Evolutionary conservation across 1,140 invertebrate genomes (phyloP).

Genomic region (Heliconius himera): DNA sequence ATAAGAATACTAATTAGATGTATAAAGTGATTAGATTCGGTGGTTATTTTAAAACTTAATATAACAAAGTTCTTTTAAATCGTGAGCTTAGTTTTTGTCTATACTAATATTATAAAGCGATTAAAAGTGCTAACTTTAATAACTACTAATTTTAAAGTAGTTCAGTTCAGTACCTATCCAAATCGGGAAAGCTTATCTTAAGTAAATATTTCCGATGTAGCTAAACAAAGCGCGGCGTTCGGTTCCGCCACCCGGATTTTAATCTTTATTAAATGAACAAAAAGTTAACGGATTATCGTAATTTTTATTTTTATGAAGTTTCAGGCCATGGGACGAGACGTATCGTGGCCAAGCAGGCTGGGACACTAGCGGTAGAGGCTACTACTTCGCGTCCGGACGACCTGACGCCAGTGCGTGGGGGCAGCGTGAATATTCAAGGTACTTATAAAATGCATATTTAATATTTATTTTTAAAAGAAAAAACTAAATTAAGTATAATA

Average conservation of each 20-base stretch:
- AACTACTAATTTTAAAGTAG: no score
- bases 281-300: no score
- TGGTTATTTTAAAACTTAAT: not conserved
- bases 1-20: constrained; percentile 4
- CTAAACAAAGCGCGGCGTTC: no score
- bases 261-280: no score
- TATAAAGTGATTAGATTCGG: not conserved
- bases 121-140: no score
- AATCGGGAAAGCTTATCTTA: no score
- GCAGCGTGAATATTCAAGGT: constrained; percentile 63
- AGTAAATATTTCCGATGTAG: not conserved
- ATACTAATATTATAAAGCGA: no score
- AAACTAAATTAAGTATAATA: no score
- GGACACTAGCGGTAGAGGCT: constrained; percentile 81
- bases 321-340: constrained; percentile 82
- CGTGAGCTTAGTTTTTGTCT: no score
- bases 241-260: no score
- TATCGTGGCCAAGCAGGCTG: constrained; percentile 78
- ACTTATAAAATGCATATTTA: not conserved
- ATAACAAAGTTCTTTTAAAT: not conserved
- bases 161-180: no score
- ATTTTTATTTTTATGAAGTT: constrained; percentile 49
- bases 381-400: constrained; percentile 79
- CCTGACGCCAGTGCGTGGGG: constrained; percentile 71
- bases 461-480: no score